Conservation (phyloP, 2,888 invertebrate species). For the Phyto melanocephala region DNA sequence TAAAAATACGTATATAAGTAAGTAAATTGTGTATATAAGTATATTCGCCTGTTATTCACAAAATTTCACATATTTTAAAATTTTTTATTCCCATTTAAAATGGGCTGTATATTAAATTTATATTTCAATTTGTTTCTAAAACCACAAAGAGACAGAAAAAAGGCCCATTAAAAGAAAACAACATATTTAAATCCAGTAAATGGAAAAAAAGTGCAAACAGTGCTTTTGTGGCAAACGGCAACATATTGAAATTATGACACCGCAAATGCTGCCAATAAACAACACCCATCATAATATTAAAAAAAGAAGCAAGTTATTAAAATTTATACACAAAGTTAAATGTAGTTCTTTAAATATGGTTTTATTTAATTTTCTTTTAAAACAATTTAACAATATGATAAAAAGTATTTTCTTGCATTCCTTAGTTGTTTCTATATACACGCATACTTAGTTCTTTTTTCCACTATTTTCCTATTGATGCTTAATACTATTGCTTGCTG, state of each 20-base stretch:
- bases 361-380: not conserved
- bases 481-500: too few relatives aligned
- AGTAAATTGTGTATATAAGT: too few relatives aligned
- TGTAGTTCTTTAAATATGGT: not conserved
- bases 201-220: not conserved
- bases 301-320: not conserved
- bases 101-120: conserved; percentile 11
- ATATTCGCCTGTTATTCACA: too few relatives aligned
- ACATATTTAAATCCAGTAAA: not conserved
- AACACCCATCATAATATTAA: not conserved
- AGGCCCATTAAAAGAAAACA: not conserved
- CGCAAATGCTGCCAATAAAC: not conserved
- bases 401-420: too few relatives aligned
- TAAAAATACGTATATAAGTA: too few relatives aligned
- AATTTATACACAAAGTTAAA: not conserved
- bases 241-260: conserved; percentile 42
- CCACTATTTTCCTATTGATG: too few relatives aligned
- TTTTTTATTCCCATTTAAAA: too few relatives aligned
- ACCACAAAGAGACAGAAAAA: not conserved
- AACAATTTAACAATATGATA: too few relatives aligned
- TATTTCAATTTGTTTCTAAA: conserved; percentile 29
- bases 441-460: too few relatives aligned
- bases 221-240: not conserved
- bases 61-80: too few relatives aligned
- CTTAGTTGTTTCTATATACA: too few relatives aligned